Evolutionary conservation across 2,797 vertebrate species (phyloP).

Genomic region (Melanotaenia parkinsoni): DNA sequence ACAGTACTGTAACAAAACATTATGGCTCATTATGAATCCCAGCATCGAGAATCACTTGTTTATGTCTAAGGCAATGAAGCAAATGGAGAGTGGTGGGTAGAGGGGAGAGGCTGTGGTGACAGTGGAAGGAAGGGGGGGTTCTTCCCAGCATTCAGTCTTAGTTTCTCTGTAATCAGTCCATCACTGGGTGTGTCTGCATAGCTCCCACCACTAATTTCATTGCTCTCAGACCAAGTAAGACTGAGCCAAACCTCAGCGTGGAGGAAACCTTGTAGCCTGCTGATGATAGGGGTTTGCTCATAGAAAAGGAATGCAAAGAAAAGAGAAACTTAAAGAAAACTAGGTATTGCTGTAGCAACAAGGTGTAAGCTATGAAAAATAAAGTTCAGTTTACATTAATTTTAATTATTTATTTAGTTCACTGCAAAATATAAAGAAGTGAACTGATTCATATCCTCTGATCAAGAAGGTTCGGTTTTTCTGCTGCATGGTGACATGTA

Average conservation of each 20-base stretch:
- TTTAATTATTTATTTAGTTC: not conserved
- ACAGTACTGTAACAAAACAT: constrained; percentile 12
- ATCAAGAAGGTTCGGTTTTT: not conserved
- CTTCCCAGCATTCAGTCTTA: constrained; percentile 66
- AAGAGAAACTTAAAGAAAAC: constrained; percentile 22
- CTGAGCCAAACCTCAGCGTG: constrained; percentile 73
- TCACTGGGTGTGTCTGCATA: constrained; percentile 84
- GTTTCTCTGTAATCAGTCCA: constrained; percentile 86
- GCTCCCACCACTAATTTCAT: constrained; percentile 84
- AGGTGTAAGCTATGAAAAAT: constrained; percentile 16
- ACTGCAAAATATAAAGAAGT: not conserved
- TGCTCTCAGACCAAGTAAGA: constrained; percentile 74
- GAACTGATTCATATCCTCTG: not conserved
- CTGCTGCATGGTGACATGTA: not conserved
- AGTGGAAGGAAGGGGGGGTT: constrained; percentile 34
- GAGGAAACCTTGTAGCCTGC: constrained; percentile 70
- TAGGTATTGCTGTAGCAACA: constrained; percentile 21
- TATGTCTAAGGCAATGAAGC: constrained; percentile 39
- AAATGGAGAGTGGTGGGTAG: constrained; percentile 16
- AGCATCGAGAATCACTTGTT: constrained; percentile 34
- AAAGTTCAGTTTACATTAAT: not conserved
- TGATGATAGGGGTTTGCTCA: constrained; percentile 73
- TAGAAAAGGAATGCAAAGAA: constrained; percentile 59
- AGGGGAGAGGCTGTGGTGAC: constrained; percentile 7
- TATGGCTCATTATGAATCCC: constrained; percentile 8